A percentile compares a stretch with the other conserved stretches of the same genome.
Evolutionary conservation across 2,888 invertebrate genomes (phyloP).

Genomic region (Asteroscopus sphinx): DNA sequence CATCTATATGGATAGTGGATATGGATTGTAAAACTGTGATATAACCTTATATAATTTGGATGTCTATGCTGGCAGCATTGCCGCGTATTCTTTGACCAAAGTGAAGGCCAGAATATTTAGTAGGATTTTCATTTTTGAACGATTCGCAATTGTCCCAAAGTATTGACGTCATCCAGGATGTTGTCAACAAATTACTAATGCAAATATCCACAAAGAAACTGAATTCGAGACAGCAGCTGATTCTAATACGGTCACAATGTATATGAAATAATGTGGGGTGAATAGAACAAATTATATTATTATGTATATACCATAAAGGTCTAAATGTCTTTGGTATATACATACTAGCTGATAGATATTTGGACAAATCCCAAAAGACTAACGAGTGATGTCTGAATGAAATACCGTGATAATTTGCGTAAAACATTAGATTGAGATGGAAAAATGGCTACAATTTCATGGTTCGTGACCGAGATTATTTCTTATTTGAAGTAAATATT

Average conservation of each 20-base stretch:
- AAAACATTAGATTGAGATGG: constrained; percentile 28
- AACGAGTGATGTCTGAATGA: constrained; percentile 40
- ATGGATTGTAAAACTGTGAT: too few species aligned
- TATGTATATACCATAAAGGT: too few species aligned
- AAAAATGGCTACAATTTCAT: constrained; percentile 23
- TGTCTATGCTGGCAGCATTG: too few species aligned
- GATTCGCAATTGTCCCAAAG: not conserved
- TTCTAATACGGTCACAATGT: constrained; percentile 6
- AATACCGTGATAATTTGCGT: constrained; percentile 40
- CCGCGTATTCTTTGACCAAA: too few species aligned
- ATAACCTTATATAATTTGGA: too few species aligned
- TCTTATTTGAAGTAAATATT: constrained; percentile 21
- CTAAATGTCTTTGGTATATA: too few species aligned
- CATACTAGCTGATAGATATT: constrained; percentile 27
- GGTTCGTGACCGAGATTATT: constrained; percentile 32
- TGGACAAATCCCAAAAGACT: constrained; percentile 52
- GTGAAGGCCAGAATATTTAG: too few species aligned
- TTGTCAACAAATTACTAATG: not conserved
- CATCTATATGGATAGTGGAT: too few species aligned
- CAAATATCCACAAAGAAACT: constrained; percentile 16
- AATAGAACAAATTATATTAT: constrained; percentile 14
- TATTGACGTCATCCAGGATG: constrained; percentile 1
- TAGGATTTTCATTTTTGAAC: not conserved
- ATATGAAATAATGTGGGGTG: constrained; percentile 10
- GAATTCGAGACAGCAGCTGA: constrained; percentile 24